These are phyloP conservation scores for Nomada flava DNA, from an alignment of 2,888 invertebrate genomes.

Conservation along the genomic window DNA sequence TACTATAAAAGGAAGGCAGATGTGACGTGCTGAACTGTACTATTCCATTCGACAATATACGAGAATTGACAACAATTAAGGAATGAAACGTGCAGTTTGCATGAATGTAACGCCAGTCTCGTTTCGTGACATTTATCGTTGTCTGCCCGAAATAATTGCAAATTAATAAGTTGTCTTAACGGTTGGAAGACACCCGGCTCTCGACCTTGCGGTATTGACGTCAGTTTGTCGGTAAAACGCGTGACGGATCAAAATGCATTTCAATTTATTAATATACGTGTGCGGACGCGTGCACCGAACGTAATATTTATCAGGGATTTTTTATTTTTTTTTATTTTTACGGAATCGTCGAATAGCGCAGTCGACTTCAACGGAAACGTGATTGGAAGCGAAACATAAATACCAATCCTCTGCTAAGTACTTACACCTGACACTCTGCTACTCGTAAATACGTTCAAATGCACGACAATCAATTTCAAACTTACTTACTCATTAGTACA, in stretches of 20 bases:
- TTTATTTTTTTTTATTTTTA: neutral
- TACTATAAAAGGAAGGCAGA: too few species aligned
- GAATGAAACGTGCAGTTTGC: too few species aligned
- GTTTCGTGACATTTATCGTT: neutral
- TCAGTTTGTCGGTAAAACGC: slow-evolving; percentile 21
- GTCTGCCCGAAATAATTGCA: slow-evolving; percentile 1
- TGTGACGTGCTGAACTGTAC: too few species aligned
- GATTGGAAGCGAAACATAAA: neutral
- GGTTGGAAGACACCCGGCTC: slow-evolving; percentile 14
- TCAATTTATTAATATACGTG: slow-evolving; percentile 16
- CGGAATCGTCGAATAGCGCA: neutral
- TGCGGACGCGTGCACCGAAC: neutral
- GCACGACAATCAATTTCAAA: neutral
- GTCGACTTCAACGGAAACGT: neutral
- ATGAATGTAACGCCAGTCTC: too few species aligned
- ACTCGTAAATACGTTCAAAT: neutral
- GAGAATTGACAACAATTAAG: too few species aligned
- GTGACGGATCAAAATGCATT: slow-evolving; percentile 23
- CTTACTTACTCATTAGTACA: neutral
- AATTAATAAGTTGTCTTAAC: slow-evolving; percentile 20
- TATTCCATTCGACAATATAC: too few species aligned
- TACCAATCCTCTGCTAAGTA: neutral
- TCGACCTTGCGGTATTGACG: slow-evolving; percentile 45
- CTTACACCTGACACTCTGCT: neutral
- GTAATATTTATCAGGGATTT: neutral